Evolutionary conservation across 1,140 invertebrate genomes (phyloP).

Genomic region (Drosophila neocordata): DNA sequence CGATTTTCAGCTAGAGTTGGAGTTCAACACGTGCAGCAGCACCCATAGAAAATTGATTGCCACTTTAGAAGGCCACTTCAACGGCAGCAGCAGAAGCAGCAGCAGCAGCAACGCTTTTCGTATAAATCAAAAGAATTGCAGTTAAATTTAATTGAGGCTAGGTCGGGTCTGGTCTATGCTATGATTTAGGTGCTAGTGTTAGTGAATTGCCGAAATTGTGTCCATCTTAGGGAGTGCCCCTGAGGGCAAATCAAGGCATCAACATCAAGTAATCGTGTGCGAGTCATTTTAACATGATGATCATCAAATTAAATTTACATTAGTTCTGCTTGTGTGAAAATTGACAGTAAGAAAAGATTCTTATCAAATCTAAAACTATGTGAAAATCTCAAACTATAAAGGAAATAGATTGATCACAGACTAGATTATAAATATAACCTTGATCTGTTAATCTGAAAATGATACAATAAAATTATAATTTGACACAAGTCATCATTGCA

Average conservation of each 20-base stretch:
- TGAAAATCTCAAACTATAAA: conserved; percentile 8
- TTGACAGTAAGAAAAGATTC: not conserved
- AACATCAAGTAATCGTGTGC: conserved; percentile 36
- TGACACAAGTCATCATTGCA: not conserved
- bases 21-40: conserved; percentile 65
- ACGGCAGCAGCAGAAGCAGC: conserved; percentile 23
- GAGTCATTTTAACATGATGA: conserved; percentile 22
- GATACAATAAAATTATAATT: not conserved
- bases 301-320: conserved; percentile 69
- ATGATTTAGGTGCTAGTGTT: not conserved
- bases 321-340: conserved; percentile 23
- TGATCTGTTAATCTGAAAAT: not conserved
- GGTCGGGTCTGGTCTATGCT: conserved; percentile 12
- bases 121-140: conserved; percentile 72
- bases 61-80: conserved; percentile 72
- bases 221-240: conserved; percentile 49
- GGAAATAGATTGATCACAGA: not conserved
- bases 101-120: not conserved
- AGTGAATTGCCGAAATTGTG: not conserved
- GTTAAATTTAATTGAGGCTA: conserved; percentile 43
- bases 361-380: conserved; percentile 17
- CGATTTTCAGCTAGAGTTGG: conserved; percentile 19
- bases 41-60: conserved; percentile 66
- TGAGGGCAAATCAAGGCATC: conserved; percentile 55
- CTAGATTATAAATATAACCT: not conserved